Conservation (phyloP, 2,113 vertebrate genomes). For the Lates calcarifer region DNA sequence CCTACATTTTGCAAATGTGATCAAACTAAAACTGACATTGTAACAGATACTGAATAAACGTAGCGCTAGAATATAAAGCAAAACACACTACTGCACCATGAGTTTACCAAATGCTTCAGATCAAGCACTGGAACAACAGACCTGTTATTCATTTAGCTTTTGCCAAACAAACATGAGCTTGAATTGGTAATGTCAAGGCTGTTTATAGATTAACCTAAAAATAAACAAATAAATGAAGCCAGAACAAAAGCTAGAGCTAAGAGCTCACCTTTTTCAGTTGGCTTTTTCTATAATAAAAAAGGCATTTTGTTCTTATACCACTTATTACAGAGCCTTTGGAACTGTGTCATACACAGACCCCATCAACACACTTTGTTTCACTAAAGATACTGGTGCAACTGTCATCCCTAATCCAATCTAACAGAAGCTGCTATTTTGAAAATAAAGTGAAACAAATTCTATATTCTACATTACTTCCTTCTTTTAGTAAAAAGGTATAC, state of each 20-base stretch:
- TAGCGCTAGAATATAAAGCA: background rate
- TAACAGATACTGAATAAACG: background rate
- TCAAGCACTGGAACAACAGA: background rate
- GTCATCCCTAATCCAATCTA: slow-evolving; percentile 5
- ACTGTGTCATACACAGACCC: background rate
- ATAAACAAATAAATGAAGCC: too few relatives aligned
- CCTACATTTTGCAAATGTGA: background rate
- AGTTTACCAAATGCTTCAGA: background rate
- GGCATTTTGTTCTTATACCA: slow-evolving; percentile 5
- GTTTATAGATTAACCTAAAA: background rate
- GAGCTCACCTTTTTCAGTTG: slow-evolving; percentile 10
- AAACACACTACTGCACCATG: too few relatives aligned
- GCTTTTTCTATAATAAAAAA: slow-evolving; percentile 32
- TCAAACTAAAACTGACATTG: background rate
- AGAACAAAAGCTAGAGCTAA: too few relatives aligned
- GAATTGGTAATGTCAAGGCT: too few relatives aligned
- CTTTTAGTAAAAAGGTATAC: background rate
- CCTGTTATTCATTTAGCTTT: background rate
- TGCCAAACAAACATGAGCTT: background rate
- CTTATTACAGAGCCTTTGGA: slow-evolving; percentile 20
- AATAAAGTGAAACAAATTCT: background rate
- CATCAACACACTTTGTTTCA: slow-evolving; percentile 11
- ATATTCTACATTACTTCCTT: background rate
- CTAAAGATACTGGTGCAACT: slow-evolving; percentile 12
- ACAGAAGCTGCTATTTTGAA: background rate